These are phyloP conservation scores for Anorthoa munda DNA, from an alignment of 2,888 invertebrate genomes.

Conservation along the genomic window DNA sequence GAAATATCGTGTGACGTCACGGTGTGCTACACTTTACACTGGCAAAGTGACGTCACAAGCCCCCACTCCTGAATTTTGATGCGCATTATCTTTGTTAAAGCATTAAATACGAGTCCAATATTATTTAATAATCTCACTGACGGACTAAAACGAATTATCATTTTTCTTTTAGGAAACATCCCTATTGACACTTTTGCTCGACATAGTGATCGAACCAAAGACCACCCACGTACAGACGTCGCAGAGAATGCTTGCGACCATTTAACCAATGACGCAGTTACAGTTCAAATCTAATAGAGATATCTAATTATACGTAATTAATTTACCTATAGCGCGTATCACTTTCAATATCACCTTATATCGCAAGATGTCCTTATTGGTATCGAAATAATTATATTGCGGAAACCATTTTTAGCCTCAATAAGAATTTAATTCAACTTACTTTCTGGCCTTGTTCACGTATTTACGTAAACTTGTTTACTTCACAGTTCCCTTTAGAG, in stretches of 20 bases:
- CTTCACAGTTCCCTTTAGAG: conserved; percentile 33
- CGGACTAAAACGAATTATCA: too few species aligned
- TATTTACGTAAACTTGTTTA: conserved; percentile 59
- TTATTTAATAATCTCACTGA: too few species aligned
- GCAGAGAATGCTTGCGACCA: neutral
- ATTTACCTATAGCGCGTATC: neutral
- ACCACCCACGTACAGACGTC: neutral
- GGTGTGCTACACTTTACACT: too few species aligned
- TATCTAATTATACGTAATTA: neutral
- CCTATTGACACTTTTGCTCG: too few species aligned
- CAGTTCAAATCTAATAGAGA: too few species aligned
- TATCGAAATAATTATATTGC: conserved; percentile 24
- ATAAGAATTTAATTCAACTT: conserved; percentile 45
- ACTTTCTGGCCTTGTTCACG: conserved; percentile 58
- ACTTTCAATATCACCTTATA: conserved; percentile 22
- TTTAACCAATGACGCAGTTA: neutral
- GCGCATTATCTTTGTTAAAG: too few species aligned
- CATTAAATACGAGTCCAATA: too few species aligned
- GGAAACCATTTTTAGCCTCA: conserved; percentile 46
- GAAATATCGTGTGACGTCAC: too few species aligned
- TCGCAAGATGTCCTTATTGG: conserved; percentile 35
- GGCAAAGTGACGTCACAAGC: too few species aligned
- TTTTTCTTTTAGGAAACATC: too few species aligned
- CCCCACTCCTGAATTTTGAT: too few species aligned
- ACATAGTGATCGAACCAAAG: neutral